Evolutionary conservation across 2,113 vertebrate species (phyloP).

Genomic region (Zapus hudsonius): DNA sequence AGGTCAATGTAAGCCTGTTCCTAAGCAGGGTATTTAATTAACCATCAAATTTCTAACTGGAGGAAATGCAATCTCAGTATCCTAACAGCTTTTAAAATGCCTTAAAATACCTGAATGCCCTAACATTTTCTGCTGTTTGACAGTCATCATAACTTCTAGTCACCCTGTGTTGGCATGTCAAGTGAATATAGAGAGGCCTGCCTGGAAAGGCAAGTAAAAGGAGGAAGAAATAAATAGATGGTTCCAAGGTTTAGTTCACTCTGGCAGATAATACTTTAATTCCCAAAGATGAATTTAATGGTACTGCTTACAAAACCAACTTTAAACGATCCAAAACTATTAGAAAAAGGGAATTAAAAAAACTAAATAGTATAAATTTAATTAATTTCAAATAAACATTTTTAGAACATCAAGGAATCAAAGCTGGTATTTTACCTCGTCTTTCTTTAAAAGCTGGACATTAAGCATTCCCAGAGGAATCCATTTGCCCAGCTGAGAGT

Average conservation of each 20-base stretch:
- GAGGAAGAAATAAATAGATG: background rate
- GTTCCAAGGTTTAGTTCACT: background rate
- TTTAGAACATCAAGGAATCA: background rate
- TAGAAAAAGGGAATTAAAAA: background rate
- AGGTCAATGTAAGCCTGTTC: background rate
- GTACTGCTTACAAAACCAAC: background rate
- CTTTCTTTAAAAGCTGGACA: background rate
- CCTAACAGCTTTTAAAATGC: background rate
- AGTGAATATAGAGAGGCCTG: background rate
- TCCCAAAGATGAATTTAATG: background rate
- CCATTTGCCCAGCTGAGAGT: background rate
- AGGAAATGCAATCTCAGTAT: background rate
- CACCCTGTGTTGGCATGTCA: background rate
- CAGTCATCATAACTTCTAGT: background rate
- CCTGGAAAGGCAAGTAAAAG: background rate
- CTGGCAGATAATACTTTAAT: background rate
- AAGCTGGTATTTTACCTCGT: background rate
- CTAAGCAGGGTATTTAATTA: background rate
- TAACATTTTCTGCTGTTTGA: background rate
- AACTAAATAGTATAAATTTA: background rate
- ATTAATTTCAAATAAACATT: background rate
- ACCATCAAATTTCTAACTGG: background rate
- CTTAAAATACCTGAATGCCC: background rate
- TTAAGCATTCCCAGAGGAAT: background rate
- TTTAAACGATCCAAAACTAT: background rate